Percentiles rank a stretch among this genome's conserved stretches.
phyloP scores from a whole-genome alignment of 2,888 invertebrate species.

The Sarcophaga variegata region DNA sequence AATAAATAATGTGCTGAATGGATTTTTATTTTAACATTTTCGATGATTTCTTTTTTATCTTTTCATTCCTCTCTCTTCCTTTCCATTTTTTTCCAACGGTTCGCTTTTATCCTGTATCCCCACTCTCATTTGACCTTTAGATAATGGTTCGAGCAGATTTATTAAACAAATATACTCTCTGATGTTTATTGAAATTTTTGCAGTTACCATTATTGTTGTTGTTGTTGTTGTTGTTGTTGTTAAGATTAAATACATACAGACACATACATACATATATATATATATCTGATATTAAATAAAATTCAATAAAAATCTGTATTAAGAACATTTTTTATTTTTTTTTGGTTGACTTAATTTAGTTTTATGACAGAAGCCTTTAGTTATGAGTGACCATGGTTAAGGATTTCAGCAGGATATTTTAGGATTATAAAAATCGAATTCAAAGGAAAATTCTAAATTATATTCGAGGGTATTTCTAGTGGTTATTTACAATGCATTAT shows the following conservation, averaged over 20 bases:
- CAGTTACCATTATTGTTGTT: neutral
- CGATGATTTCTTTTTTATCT: neutral
- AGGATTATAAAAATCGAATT: constrained; percentile 4
- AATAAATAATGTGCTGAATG: neutral
- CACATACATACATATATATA: neutral
- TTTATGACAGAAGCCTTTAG: neutral
- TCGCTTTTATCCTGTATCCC: too few relatives aligned
- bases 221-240: constrained; percentile 1
- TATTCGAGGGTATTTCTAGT: too few relatives aligned
- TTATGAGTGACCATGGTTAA: neutral
- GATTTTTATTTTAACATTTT: neutral
- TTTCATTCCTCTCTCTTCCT: neutral
- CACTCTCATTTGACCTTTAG: constrained; percentile 20
- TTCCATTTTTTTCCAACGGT: neutral
- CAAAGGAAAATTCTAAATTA: neutral
- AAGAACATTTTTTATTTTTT: neutral
- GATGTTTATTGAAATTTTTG: neutral
- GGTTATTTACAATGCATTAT: too few relatives aligned
- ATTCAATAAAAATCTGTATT: constrained; percentile 21
- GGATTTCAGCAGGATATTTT: constrained; percentile 6
- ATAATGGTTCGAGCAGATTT: neutral
- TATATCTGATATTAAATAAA: neutral
- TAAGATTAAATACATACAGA: constrained; percentile 8
- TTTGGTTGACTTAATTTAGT: constrained; percentile 19
- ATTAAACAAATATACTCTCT: constrained; percentile 3